phyloP scores from a whole-genome alignment of 2,113 vertebrate genomes.

The Nicator chloris region DNA sequence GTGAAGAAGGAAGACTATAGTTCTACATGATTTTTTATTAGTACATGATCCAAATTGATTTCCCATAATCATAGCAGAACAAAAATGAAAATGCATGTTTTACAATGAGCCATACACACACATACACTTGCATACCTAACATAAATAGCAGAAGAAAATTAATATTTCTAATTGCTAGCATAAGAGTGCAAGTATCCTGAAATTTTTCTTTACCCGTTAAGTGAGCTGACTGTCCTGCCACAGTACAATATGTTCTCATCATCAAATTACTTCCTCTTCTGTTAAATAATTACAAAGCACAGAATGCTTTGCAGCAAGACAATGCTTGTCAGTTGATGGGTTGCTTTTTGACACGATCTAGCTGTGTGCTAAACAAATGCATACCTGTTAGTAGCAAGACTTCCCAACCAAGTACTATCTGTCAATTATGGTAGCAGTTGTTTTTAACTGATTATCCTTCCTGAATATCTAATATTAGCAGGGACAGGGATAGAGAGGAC shows the following conservation, averaged over 20 bases:
- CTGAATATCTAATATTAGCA: background rate
- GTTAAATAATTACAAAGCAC: background rate
- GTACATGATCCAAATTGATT: background rate
- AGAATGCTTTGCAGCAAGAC: background rate
- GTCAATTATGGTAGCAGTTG: background rate
- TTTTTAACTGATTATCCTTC: background rate
- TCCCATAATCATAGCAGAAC: background rate
- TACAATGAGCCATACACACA: background rate
- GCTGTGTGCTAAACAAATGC: background rate
- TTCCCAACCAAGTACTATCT: slow-evolving; percentile 3
- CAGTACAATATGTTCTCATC: background rate
- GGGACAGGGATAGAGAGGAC: background rate
- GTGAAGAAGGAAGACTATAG: background rate
- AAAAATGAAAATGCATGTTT: background rate
- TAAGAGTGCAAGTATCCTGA: background rate
- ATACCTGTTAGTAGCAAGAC: background rate
- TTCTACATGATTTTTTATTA: background rate
- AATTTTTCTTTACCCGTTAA: background rate
- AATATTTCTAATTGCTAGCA: background rate
- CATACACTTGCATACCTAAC: background rate
- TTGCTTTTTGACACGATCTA: background rate
- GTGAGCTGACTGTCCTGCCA: background rate
- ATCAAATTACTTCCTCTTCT: background rate
- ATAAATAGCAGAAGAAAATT: background rate
- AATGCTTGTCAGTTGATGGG: background rate